phyloP scores from a whole-genome alignment of 2,888 invertebrate genomes.

The Drosophila neoperkinsi region DNA sequence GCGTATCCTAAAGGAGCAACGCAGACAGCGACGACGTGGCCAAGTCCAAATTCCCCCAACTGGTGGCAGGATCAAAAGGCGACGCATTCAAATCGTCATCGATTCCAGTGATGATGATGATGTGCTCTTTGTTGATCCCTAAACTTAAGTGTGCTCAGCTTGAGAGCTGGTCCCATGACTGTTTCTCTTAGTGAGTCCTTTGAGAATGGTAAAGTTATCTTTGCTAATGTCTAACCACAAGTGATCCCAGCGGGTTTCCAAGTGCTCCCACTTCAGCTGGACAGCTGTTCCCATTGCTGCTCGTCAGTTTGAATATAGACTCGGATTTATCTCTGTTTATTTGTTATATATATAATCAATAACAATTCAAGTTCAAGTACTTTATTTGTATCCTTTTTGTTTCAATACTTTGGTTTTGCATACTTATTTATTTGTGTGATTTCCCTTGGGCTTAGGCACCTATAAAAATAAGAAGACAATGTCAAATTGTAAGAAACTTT shows the following conservation, averaged over 20 bases:
- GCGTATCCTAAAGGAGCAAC: conserved; percentile 85
- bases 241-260: too few species aligned
- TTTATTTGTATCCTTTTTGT: conserved; percentile 33
- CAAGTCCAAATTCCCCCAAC: neutral
- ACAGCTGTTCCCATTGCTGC: conserved; percentile 1
- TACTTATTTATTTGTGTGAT: conserved; percentile 5
- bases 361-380: conserved; percentile 31
- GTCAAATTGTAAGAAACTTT: neutral
- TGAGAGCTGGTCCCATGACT: conserved; percentile 1
- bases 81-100: conserved; percentile 45
- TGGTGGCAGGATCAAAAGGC: conserved; percentile 29
- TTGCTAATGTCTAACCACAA: neutral
- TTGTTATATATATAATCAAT: conserved; percentile 25
- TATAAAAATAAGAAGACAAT: conserved; percentile 11
- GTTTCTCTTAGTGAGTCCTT: conserved; percentile 17
- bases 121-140: conserved; percentile 12
- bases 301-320: neutral
- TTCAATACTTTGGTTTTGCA: conserved; percentile 58
- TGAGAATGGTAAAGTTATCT: conserved; percentile 46
- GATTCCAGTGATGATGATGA: conserved; percentile 68
- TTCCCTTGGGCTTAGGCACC: neutral
- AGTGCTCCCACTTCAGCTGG: neutral
- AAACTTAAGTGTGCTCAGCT: neutral
- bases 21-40: conserved; percentile 65
- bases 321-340: conserved; percentile 26